Percentiles rank a stretch among this genome's conserved stretches.
Conservation (phyloP, 2,797 vertebrate species). For the Pitangus sulphuratus region DNA sequence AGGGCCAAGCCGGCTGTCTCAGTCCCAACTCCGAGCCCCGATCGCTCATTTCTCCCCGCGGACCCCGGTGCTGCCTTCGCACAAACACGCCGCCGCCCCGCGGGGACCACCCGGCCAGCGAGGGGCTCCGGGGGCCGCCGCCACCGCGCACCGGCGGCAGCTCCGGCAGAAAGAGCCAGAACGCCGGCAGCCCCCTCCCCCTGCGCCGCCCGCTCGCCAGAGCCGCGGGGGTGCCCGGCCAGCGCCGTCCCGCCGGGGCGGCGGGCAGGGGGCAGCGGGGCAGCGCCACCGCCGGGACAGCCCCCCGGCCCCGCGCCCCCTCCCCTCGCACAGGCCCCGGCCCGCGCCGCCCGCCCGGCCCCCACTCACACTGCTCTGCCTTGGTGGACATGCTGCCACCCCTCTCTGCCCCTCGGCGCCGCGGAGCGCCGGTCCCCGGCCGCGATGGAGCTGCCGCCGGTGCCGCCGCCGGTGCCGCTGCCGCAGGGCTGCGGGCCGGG, state of each 20-base stretch:
- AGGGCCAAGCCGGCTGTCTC: not conserved
- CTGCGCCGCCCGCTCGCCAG: not conserved
- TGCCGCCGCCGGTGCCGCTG: not conserved
- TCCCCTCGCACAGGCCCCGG: constrained; percentile 43
- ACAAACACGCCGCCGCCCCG: not conserved
- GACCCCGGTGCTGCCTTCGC: not conserved
- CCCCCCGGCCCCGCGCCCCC: constrained; percentile 8
- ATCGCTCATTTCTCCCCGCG: not conserved
- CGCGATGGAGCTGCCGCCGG: not conserved
- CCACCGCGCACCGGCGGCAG: not conserved
- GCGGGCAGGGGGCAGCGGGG: not conserved
- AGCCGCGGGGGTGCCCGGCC: not conserved
- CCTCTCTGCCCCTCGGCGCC: constrained; percentile 33
- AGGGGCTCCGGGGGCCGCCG: not conserved
- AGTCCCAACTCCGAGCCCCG: rapidly evolving
- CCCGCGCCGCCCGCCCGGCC: not conserved
- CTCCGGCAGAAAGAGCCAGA: constrained; percentile 20
- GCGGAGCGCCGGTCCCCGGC: not conserved
- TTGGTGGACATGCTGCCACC: constrained; percentile 92
- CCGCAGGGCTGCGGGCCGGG: constrained; percentile 8
- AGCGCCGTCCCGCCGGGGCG: not conserved
- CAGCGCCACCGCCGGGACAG: not conserved
- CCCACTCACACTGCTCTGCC: constrained; percentile 97
- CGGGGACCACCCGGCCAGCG: not conserved
- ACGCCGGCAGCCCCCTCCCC: not conserved